These are phyloP conservation scores for Camponotus floridanus DNA, from an alignment of 1,140 invertebrate species.

Conservation along the genomic window DNA sequence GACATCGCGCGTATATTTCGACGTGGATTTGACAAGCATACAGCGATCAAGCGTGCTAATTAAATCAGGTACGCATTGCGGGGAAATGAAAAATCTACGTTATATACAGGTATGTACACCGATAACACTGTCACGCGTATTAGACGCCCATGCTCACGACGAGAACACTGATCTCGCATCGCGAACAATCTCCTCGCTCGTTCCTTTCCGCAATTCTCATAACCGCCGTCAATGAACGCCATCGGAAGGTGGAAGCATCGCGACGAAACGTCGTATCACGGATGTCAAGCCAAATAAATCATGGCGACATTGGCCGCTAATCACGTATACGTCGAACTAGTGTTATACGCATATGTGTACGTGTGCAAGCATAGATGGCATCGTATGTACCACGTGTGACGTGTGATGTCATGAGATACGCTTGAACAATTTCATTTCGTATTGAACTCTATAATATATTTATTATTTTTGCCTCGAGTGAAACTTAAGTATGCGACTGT, in stretches of 20 bases:
- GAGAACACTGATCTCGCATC: slow-evolving; percentile 19
- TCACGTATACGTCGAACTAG: too few species aligned
- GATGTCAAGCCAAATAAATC: not conserved
- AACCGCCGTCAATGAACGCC: not conserved
- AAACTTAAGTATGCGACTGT: too few species aligned
- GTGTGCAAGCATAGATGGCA: too few species aligned
- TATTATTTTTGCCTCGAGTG: too few species aligned
- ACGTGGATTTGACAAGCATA: slow-evolving; percentile 1
- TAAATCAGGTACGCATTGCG: slow-evolving; percentile 58
- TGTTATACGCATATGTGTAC: too few species aligned
- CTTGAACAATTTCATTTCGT: too few species aligned
- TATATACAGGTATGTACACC: slow-evolving; percentile 70
- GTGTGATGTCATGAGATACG: too few species aligned
- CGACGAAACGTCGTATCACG: slow-evolving; percentile 13
- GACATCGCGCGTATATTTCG: slow-evolving; percentile 41
- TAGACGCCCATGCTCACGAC: slow-evolving; percentile 7
- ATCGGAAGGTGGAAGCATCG: slow-evolving; percentile 10
- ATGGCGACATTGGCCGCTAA: not conserved
- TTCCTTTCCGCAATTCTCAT: slow-evolving; percentile 16
- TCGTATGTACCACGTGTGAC: too few species aligned
- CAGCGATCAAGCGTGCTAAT: slow-evolving; percentile 40
- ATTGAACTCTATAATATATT: too few species aligned
- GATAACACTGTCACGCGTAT: not conserved
- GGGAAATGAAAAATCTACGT: slow-evolving; percentile 32
- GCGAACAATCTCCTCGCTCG: not conserved